These are phyloP conservation scores for Helogale parvula DNA, from an alignment of 2,113 vertebrate species.

Conservation along the genomic window DNA sequence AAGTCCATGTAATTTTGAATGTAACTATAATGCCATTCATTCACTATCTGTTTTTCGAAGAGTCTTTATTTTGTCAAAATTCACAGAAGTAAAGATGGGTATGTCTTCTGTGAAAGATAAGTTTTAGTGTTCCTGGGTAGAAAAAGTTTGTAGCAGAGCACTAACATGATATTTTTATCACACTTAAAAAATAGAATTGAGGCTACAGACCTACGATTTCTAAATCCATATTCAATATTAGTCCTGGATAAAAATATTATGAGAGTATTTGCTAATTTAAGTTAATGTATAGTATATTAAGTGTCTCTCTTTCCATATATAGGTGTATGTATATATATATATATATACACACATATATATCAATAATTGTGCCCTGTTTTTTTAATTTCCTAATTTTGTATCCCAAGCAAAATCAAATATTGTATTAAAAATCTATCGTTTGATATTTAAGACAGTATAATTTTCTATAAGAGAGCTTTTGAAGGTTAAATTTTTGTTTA, in stretches of 20 bases:
- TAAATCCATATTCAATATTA: background rate
- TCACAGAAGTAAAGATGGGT: background rate
- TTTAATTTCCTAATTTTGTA: background rate
- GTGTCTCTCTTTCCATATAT: background rate
- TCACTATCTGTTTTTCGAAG: background rate
- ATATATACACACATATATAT: too few species aligned
- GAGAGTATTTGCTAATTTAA: background rate
- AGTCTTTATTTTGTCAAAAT: background rate
- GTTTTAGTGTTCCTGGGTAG: background rate
- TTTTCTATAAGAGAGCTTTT: background rate
- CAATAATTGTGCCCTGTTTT: background rate
- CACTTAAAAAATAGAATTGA: background rate
- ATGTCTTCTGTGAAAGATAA: background rate
- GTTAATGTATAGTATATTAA: background rate
- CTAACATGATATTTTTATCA: background rate
- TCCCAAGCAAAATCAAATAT: background rate
- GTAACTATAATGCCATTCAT: background rate
- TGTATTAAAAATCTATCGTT: background rate
- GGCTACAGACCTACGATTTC: background rate
- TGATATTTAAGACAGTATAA: background rate
- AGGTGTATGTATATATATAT: background rate
- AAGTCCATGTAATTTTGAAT: background rate
- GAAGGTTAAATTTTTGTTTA: background rate
- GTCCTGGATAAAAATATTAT: background rate
- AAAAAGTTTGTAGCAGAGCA: background rate